A percentile compares a stretch with the other conserved stretches of the same genome.
These are phyloP conservation scores for Meriones psammophilus DNA, from an alignment of 2,797 vertebrate species.

Conservation along the genomic window DNA sequence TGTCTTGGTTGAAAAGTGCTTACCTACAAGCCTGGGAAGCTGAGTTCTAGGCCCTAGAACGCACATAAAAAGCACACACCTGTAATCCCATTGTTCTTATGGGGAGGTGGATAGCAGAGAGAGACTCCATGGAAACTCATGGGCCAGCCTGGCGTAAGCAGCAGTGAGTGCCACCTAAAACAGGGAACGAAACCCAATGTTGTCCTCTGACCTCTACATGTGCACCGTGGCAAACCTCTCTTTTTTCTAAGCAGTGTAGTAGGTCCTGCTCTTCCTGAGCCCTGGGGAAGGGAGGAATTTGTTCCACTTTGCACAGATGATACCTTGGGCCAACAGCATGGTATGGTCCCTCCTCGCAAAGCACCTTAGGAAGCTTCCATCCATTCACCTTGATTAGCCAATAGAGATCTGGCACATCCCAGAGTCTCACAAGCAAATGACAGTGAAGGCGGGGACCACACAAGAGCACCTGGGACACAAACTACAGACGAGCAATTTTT, in stretches of 20 bases:
- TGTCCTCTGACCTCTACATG: not conserved
- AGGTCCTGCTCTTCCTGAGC: not conserved
- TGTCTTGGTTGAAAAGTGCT: not conserved
- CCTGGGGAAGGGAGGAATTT: not conserved
- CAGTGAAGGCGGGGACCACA: accelerated
- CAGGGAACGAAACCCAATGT: not conserved
- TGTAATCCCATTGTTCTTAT: too few species aligned
- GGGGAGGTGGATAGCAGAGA: not conserved
- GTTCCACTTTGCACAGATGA: not conserved
- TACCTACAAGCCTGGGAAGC: not conserved
- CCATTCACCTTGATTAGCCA: not conserved
- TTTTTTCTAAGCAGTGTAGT: not conserved
- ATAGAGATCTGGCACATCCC: not conserved
- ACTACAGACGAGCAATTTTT: not conserved
- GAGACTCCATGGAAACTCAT: not conserved
- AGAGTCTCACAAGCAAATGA: not conserved
- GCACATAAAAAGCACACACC: not conserved
- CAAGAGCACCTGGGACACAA: not conserved
- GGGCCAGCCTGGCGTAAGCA: not conserved
- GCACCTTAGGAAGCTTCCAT: not conserved
- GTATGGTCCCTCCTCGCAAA: not conserved
- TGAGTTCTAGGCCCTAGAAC: not conserved
- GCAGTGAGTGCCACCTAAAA: not conserved
- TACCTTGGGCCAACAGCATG: not conserved
- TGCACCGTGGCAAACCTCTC: not conserved